phyloP scores from a whole-genome alignment of 2,113 vertebrate genomes.

The Podarcis raffonei region DNA sequence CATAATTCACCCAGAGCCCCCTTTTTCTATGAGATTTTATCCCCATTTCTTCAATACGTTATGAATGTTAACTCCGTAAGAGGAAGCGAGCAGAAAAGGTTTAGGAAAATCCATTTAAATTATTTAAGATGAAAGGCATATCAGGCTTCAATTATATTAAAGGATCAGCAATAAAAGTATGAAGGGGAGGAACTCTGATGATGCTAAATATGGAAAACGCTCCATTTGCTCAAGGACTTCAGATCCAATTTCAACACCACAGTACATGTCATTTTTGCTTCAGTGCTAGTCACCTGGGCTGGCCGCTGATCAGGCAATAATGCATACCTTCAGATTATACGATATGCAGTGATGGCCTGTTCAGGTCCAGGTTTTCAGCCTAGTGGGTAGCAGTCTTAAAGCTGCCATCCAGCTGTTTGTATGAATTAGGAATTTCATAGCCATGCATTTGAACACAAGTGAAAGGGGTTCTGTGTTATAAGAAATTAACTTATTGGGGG shows the following conservation, averaged over 20 bases:
- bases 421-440: neutral
- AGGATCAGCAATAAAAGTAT: slow-evolving; percentile 81
- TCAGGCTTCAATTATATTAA: slow-evolving; percentile 86
- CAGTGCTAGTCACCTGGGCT: slow-evolving; percentile 35
- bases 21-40: slow-evolving; percentile 23
- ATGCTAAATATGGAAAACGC: slow-evolving; percentile 86
- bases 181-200: slow-evolving; percentile 85
- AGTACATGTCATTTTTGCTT: slow-evolving; percentile 64
- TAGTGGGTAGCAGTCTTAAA: neutral
- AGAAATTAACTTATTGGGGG: neutral
- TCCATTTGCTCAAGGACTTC: slow-evolving; percentile 84
- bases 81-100: slow-evolving; percentile 44
- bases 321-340: slow-evolving; percentile 48
- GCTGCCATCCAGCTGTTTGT: neutral
- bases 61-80: slow-evolving; percentile 23
- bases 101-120: slow-evolving; percentile 51
- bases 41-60: slow-evolving; percentile 5
- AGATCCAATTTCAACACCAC: slow-evolving; percentile 82
- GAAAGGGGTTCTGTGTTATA: neutral
- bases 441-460: neutral
- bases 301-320: slow-evolving; percentile 61
- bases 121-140: slow-evolving; percentile 71
- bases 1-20: neutral
- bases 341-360: slow-evolving; percentile 19
- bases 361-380: neutral